Conservation (phyloP, 2,888 invertebrate genomes). For the Neoitamus cyanurus region DNA sequence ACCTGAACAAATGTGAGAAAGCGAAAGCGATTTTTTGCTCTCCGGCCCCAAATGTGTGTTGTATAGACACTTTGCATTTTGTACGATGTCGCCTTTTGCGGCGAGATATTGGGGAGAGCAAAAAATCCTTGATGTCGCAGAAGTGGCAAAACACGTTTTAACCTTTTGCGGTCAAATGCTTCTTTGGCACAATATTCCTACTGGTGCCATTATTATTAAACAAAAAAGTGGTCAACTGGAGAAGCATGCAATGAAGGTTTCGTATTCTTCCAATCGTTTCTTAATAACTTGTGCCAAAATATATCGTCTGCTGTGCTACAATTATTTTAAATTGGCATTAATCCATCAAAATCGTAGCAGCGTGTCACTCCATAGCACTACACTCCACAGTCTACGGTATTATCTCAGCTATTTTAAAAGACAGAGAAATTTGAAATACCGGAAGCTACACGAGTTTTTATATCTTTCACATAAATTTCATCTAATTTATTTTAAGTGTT, state of each 20-base stretch:
- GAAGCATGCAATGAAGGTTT: too few species aligned
- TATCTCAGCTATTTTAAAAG: background rate
- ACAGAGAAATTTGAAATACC: background rate
- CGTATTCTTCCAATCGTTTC: too few species aligned
- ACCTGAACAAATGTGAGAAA: constrained; percentile 16
- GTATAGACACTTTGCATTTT: background rate
- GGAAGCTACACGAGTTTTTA: background rate
- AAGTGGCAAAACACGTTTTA: background rate
- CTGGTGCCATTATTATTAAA: background rate
- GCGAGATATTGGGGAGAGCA: background rate
- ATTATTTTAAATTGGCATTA: background rate
- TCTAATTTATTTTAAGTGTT: background rate
- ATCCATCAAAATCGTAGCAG: background rate
- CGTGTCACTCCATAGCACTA: background rate
- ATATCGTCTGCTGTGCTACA: too few species aligned
- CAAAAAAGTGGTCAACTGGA: too few species aligned
- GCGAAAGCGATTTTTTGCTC: background rate
- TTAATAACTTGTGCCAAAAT: too few species aligned
- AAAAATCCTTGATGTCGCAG: too few species aligned
- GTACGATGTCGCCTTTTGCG: background rate
- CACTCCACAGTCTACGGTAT: too few species aligned
- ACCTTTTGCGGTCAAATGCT: background rate
- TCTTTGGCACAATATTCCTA: background rate
- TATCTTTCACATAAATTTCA: background rate
- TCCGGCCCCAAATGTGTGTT: background rate